Percentiles rank a stretch among this genome's conserved stretches.
phyloP scores from a whole-genome alignment of 2,113 vertebrate species.

The Tragelaphus buxtoni region DNA sequence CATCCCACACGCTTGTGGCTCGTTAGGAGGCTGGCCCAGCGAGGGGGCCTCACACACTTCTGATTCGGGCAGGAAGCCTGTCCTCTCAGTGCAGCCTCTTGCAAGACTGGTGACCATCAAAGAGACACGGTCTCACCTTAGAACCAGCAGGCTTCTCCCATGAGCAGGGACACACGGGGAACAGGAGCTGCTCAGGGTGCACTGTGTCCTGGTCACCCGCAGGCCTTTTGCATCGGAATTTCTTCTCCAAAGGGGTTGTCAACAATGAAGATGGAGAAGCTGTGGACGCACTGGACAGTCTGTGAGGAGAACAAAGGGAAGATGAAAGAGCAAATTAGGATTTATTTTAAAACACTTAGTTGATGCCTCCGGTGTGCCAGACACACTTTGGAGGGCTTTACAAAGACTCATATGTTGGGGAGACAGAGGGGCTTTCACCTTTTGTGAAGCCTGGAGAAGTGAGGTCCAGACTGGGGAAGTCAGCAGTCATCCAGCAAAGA shows the following conservation, averaged over 20 bases:
- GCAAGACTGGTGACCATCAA: not conserved
- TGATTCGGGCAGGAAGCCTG: not conserved
- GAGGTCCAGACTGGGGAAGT: not conserved
- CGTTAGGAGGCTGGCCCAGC: not conserved
- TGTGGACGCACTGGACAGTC: rapidly evolving
- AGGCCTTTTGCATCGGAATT: not conserved
- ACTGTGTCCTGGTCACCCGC: not conserved
- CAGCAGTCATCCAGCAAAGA: not conserved
- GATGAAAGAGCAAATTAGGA: not conserved
- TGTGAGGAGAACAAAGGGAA: not conserved
- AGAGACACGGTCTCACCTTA: not conserved
- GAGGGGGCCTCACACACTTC: not conserved
- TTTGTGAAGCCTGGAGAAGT: not conserved
- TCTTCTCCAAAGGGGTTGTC: not conserved
- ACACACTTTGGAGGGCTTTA: not conserved
- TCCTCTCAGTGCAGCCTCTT: not conserved
- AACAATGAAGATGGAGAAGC: rapidly evolving
- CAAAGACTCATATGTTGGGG: not conserved
- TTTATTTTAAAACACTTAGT: not conserved
- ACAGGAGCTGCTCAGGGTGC: not conserved
- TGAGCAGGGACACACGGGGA: not conserved
- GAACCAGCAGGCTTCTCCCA: not conserved
- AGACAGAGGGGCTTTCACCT: not conserved
- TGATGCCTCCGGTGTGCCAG: not conserved
- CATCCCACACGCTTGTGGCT: not conserved